These are phyloP conservation scores for Helicoverpa armigera DNA, from an alignment of 1,140 invertebrate species.

Conservation along the genomic window DNA sequence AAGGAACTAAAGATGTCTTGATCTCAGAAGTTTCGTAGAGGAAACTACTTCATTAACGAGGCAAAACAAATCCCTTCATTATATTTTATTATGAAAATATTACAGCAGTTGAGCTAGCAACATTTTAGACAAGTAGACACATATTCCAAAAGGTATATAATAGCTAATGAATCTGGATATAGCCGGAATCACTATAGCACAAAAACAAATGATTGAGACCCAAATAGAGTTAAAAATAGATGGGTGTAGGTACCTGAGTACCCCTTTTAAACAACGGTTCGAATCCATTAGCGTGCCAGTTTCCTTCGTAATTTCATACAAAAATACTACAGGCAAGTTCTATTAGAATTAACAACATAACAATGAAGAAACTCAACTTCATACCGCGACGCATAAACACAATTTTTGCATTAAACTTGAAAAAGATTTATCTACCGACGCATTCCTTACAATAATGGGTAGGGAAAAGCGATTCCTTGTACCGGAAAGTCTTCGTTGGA, in stretches of 20 bases:
- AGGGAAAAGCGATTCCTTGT: slow-evolving; percentile 58
- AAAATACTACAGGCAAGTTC: neutral
- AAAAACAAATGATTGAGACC: too few relatives aligned
- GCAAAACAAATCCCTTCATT: too few relatives aligned
- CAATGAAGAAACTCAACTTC: slow-evolving; percentile 35
- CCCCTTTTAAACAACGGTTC: neutral
- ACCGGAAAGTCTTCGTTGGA: slow-evolving; percentile 51
- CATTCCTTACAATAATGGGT: slow-evolving; percentile 51
- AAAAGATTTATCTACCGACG: slow-evolving; percentile 58
- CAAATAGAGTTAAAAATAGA: neutral
- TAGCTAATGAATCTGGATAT: too few relatives aligned
- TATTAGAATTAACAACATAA: slow-evolving; percentile 18
- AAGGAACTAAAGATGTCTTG: neutral
- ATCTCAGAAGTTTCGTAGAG: too few relatives aligned
- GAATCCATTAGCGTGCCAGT: neutral
- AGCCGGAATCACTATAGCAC: too few relatives aligned
- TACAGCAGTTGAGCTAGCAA: too few relatives aligned
- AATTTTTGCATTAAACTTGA: slow-evolving; percentile 61
- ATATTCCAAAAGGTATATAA: too few relatives aligned
- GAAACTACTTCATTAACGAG: too few relatives aligned
- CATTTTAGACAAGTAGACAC: too few relatives aligned
- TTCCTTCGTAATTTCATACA: slow-evolving; percentile 1
- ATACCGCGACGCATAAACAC: slow-evolving; percentile 47
- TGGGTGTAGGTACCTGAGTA: neutral
- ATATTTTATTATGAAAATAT: too few relatives aligned